Evolutionary conservation across 2,888 invertebrate species (phyloP), one percentile per base, ranked within the genome.

Genomic region (Psylliodes chrysocephalus): DNA sequence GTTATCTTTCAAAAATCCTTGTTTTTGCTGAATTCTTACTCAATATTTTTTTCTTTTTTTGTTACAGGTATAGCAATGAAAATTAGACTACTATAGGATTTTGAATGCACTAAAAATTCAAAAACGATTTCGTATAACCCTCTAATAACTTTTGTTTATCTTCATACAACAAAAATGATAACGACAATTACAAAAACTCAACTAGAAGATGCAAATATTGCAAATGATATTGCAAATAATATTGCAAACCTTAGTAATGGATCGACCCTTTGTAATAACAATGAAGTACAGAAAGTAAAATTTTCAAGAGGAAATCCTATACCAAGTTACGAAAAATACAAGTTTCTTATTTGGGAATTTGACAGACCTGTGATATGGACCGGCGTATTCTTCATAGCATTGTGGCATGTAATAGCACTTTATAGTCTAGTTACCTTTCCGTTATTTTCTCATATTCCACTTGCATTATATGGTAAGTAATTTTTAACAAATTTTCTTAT

Each of bases 351-450:
- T 47, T 75, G 73, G 70, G 73, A 74, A 63, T 75, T 76, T 55
- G 71, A 77, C 28, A 76, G 74, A 5, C 69, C 70, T 15, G 46
- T 77, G 5, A 75, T 70, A 54, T 77, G 74, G 74, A 46, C 47
- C 6, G 76, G 75, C 51, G 63, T 75, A 10, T 63, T 74, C 3
- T 57, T 64, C 10, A 69, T 77, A 7, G 40, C 46, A 8, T 15
- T 73, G 7, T 44, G 71, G 15, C 77, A 77, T 62, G 8, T 72
- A 2, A 51, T 71, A 5, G 62, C 70, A 5, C 7, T 73, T 1
- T 71, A 70, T 30, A 35, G 44, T 25, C 15, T 71, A 7, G 5
- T 68, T 10, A 70, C 68, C 1, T 65, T 66, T 52, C 52, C 66
- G 5, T 68, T 59, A 53, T 14, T 60, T 1, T 15, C 49, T 8